Percentiles rank a stretch among this genome's conserved stretches.
Conservation (phyloP, 2,888 invertebrate species). For the Monopis laevigella region DNA sequence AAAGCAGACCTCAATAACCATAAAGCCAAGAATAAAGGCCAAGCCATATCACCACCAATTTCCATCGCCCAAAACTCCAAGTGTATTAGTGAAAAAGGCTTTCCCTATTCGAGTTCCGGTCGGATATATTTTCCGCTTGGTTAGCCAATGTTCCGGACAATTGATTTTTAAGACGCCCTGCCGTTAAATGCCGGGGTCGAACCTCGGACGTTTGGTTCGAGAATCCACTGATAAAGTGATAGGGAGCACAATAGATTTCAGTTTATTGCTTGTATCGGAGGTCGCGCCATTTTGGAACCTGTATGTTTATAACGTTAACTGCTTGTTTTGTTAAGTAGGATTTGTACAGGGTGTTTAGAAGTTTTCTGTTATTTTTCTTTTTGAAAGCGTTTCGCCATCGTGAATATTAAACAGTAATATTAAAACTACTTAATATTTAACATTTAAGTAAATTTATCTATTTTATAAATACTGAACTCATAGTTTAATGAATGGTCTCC, state of each 20-base stretch:
- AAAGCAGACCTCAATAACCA: conserved; percentile 25
- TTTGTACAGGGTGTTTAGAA: conserved; percentile 21
- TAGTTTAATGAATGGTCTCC: too few relatives aligned
- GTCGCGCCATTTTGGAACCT: conserved; percentile 45
- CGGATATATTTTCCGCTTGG: conserved; percentile 64
- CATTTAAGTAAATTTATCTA: too few relatives aligned
- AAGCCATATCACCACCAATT: conserved; percentile 16
- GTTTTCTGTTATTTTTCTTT: background rate
- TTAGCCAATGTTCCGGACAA: conserved; percentile 64
- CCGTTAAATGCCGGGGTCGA: conserved; percentile 34
- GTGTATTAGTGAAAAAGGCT: conserved; percentile 47
- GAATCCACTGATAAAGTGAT: conserved; percentile 13
- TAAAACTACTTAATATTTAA: too few relatives aligned
- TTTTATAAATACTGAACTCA: too few relatives aligned
- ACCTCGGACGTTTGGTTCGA: conserved; percentile 22
- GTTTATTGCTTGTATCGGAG: conserved; percentile 31
- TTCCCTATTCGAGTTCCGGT: conserved; percentile 27
- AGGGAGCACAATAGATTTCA: conserved; percentile 38
- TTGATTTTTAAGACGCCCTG: conserved; percentile 40
- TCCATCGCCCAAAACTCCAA: conserved; percentile 24
- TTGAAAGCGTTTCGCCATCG: too few relatives aligned
- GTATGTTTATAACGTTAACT: conserved; percentile 46
- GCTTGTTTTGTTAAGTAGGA: conserved; percentile 19
- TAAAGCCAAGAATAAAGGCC: conserved; percentile 24
- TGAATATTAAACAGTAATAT: too few relatives aligned